Evolutionary conservation across 2,113 vertebrate genomes (phyloP), one percentile per base, ranked within the genome.

Genomic region (Neodontobutis hainanensis): DNA sequence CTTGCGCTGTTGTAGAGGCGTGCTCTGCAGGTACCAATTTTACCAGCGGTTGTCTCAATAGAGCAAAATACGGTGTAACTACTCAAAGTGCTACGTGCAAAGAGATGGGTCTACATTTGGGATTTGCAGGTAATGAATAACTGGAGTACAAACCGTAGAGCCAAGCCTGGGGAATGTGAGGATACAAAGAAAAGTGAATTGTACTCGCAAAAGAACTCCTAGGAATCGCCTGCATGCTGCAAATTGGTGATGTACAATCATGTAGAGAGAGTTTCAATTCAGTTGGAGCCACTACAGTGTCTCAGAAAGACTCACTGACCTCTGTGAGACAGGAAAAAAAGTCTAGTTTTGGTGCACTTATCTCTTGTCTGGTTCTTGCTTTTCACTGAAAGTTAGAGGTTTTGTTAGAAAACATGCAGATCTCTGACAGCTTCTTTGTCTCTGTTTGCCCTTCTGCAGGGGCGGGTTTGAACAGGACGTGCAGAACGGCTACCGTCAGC

Each of bases 391-490:
- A 76, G 43, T 8, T 47, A 74, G 51, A 58, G 60, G 68, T 61
- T 80, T 65, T 80, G 68, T 75, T 60, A 48, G 43, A 60, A 77
- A 75, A 15, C 12, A 8, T 27, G 51, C 34, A 8, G 51, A 38
- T 38, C 35, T n/a, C 12, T 55, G 52, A 55, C 52, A 38, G 14
- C 52, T 55, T 7, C n/a, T 55, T 55, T 55, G 34, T 55, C 11
- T 27, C 19, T 1, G 61, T 66, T 14, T 60, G 52, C 73, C 2
- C 68, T 6, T 68, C 43, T 78, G 49, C 84, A 97, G 95, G 75
- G 82, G 79, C 16, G 90, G 86, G 8, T 92, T 93, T 49, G 94
- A 95, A 58, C 94, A 92, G 79, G 92, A 94, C 38, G 87, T 94
- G 56, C 92, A 91, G 84, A 90, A 84, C 45, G 82, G 86, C 62